A percentile compares a stretch with the other conserved stretches of the same genome.
Conservation (phyloP, 2,113 vertebrate genomes). For the Ceuthmochares aereus region DNA sequence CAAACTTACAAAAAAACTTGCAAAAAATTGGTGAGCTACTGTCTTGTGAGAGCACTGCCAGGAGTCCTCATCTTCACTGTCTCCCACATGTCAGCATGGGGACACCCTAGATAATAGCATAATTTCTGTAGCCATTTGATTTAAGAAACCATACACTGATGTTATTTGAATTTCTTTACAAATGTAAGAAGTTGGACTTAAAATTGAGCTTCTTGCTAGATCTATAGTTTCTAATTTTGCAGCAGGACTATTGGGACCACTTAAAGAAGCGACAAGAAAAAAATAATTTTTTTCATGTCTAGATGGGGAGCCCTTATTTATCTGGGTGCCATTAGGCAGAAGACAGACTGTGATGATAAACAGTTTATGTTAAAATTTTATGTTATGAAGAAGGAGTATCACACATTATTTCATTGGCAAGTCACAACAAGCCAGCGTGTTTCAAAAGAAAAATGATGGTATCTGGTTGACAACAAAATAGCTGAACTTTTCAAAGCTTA, state of each 20-base stretch:
- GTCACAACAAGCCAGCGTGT: not conserved
- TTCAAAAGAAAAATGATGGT: not conserved
- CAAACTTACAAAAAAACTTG: not conserved
- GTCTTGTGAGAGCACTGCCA: not conserved
- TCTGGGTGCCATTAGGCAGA: not conserved
- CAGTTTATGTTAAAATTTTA: not conserved
- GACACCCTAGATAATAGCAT: not conserved
- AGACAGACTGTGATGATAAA: not conserved
- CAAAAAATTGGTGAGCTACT: not conserved
- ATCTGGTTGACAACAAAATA: not conserved
- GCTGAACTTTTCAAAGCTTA: not conserved
- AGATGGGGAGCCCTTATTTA: not conserved
- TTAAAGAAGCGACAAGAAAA: not conserved
- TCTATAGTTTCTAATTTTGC: not conserved
- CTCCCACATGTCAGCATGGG: not conserved
- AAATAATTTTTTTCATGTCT: not conserved
- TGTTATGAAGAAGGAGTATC: not conserved
- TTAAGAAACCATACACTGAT: not conserved
- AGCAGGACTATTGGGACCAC: not conserved
- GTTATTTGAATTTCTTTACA: not conserved
- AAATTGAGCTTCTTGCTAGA: not conserved
- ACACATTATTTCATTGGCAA: not conserved
- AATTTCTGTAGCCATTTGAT: not conserved
- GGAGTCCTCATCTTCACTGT: not conserved
- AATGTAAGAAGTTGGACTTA: not conserved